A percentile compares a stretch with the other conserved stretches of the same genome.
Evolutionary conservation across 2,797 vertebrate species (phyloP).

Genomic region (Acanthiza pusilla): DNA sequence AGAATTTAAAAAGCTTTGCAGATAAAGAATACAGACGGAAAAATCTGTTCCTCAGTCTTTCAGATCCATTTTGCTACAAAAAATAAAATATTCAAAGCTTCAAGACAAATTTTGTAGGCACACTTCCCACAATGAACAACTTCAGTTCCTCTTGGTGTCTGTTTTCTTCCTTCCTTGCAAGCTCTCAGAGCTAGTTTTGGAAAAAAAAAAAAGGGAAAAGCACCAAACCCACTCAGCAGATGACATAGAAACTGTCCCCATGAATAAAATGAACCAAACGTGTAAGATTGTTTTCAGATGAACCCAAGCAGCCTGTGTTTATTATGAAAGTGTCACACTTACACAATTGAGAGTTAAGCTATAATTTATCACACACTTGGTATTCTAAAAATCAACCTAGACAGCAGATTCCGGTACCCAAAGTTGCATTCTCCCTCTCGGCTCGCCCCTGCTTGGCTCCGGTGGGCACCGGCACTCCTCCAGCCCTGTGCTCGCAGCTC

Average conservation of each 20-base stretch:
- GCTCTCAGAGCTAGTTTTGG: neutral
- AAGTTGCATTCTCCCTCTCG: neutral
- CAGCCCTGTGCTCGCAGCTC: neutral
- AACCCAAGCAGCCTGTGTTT: neutral
- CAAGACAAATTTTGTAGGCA: neutral
- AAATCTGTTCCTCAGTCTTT: neutral
- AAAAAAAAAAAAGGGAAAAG: neutral
- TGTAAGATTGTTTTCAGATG: neutral
- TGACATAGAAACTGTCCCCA: neutral
- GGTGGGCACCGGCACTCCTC: neutral
- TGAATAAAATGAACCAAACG: neutral
- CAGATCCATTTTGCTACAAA: neutral
- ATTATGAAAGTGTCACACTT: neutral
- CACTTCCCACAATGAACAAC: neutral
- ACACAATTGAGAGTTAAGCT: neutral
- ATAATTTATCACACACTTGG: neutral
- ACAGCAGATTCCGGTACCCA: neutral
- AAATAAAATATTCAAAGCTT: neutral
- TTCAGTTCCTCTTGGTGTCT: neutral
- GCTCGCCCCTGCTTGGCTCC: neutral
- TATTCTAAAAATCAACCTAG: neutral
- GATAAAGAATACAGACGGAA: neutral
- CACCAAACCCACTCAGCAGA: constrained; percentile 39
- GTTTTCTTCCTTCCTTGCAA: neutral
- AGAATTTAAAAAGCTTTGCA: neutral